These are phyloP conservation scores for Venusia cambrica DNA, from an alignment of 2,888 invertebrate species.

Conservation along the genomic window DNA sequence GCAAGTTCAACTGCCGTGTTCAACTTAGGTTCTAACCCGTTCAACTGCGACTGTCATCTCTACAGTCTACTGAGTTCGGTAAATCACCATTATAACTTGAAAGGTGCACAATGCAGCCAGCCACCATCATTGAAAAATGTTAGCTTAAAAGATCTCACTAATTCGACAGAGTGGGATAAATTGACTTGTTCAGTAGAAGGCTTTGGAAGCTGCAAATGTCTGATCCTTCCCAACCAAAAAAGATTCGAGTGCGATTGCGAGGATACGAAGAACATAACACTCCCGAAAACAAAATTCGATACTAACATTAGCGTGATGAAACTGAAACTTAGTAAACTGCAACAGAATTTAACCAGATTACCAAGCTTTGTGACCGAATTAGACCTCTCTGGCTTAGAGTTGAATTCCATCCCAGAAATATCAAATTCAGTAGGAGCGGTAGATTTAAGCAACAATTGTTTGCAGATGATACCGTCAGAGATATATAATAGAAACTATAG, in stretches of 20 bases:
- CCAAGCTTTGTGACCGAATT: slow-evolving; percentile 10
- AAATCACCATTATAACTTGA: not conserved
- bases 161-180: not conserved
- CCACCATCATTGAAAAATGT: slow-evolving; percentile 7
- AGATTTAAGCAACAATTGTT: slow-evolving; percentile 21
- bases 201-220: slow-evolving; percentile 16
- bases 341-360: not conserved
- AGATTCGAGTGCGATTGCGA: slow-evolving; percentile 21
- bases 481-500: slow-evolving; percentile 14
- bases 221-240: slow-evolving; percentile 9
- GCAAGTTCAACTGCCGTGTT: not conserved
- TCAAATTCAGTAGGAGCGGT: slow-evolving; percentile 10
- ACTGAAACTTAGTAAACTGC: not conserved
- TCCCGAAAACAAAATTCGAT: slow-evolving; percentile 17
- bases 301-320: not conserved
- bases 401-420: slow-evolving; percentile 5
- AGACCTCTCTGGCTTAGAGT: slow-evolving; percentile 4
- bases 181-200: slow-evolving; percentile 18
- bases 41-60: slow-evolving; percentile 28
- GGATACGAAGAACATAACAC: not conserved
- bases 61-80: slow-evolving; percentile 15
- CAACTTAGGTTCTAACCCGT: slow-evolving; percentile 25
- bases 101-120: slow-evolving; percentile 15
- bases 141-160: slow-evolving; percentile 5
- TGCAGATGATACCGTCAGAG: slow-evolving; percentile 5